Evolutionary conservation across 2,888 invertebrate genomes (phyloP).

Genomic region (Dicycla oo): DNA sequence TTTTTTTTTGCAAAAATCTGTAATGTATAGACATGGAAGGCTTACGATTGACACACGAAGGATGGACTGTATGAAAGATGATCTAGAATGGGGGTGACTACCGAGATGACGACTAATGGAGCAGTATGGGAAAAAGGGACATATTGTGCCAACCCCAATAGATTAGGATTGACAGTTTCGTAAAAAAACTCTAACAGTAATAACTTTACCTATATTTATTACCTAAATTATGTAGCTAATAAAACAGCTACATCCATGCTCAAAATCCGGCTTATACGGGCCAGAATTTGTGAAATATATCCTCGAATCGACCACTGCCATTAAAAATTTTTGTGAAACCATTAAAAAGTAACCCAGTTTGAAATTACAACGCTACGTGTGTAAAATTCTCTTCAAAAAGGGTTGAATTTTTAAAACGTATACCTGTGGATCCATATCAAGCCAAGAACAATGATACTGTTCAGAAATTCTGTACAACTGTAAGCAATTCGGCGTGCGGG

Average conservation of each 20-base stretch:
- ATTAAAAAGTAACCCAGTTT: constrained; percentile 31
- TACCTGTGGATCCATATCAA: constrained; percentile 63
- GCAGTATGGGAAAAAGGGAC: no score
- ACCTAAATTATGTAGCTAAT: background rate
- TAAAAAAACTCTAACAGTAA: no score
- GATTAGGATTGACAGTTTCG: no score
- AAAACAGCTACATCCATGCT: constrained; percentile 1
- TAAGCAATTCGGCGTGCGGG: constrained; percentile 70
- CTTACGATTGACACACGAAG: no score
- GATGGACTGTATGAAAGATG: no score
- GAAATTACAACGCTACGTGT: constrained; percentile 37
- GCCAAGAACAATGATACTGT: constrained; percentile 67
- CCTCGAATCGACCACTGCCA: constrained; percentile 16
- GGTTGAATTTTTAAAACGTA: constrained; percentile 49
- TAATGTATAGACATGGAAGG: no score
- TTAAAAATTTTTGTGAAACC: constrained; percentile 1
- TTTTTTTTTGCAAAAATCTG: no score
- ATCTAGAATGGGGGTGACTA: no score
- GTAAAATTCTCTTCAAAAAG: constrained; percentile 31
- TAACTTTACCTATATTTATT: no score
- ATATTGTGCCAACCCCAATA: no score
- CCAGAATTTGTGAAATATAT: constrained; percentile 19
- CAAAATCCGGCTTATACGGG: constrained; percentile 30
- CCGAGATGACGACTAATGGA: no score
- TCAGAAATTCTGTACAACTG: constrained; percentile 68